Evolutionary conservation across 2,113 vertebrate genomes (phyloP), one percentile per base, ranked within the genome.

Genomic region (Mormyrus iriodes): DNA sequence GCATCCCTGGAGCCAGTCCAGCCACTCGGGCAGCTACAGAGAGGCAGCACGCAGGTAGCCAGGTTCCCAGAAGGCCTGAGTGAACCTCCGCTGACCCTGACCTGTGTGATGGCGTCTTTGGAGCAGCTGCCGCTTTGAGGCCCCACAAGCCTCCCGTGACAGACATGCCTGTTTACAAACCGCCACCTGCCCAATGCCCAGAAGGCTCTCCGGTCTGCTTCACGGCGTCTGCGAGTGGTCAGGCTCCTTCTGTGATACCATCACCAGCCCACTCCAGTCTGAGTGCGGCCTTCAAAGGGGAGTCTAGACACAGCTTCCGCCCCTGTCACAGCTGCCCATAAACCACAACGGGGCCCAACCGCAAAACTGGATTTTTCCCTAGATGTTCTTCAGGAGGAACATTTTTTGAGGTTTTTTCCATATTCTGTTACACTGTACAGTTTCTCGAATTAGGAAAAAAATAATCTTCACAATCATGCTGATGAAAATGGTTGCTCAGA

Each of bases 101-200:
- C 89, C 91, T 92, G 4, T 31, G 61, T 88, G 91, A 91, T 87
- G 88, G 89, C 31, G 21, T 92, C 94, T 95, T 96, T 95, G 94
- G 95, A 94, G 94, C 94, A 95, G 93, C 92, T 92, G 92, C 91
- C 93, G 92, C 94, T 90, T 92, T 92, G 92, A 95, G 94, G 95
- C 93, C 94, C 93, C 93, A 92, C 93, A 94, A 96, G 95, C 90
- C 90, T 92, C 92, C 93, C 89, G 91, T 49, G 94, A 94, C 94
- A 94, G 93, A 93, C 91, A 9, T 92, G 90, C 90, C 89, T 91
- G 91, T 94, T 94, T 94, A 94, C 90, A 83, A 92, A 89, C 87
- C 85, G 84, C 90, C 90, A 90, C 86, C 90, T 91, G 91, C 90
- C 93, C 88, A 88, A 95, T 94, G 92, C 91, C 92, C 93, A 89